Percentiles rank a stretch among this genome's conserved stretches.
Conservation (phyloP, 2,797 vertebrate species). For the Acestrorhynchus altus region DNA sequence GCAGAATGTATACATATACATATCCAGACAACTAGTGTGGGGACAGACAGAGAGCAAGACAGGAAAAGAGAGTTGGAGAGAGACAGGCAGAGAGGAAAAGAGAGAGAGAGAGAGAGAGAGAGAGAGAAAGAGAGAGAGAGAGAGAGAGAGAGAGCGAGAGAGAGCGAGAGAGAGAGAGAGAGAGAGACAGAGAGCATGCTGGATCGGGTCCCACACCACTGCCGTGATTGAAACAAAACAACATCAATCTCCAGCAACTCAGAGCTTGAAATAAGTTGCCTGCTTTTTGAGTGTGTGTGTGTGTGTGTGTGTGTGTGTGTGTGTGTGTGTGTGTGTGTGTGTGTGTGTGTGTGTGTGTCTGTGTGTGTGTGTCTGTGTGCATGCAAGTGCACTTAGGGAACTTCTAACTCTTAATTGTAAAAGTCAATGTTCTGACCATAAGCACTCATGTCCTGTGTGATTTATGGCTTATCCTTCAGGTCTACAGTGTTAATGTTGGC, state of each 20-base stretch:
- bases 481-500: too few relatives aligned
- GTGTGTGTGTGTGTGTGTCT: not conserved
- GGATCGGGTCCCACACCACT: constrained; percentile 69
- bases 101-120: not conserved
- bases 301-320: constrained; percentile 26
- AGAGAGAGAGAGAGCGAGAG: not conserved
- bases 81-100: not conserved
- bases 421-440: not conserved
- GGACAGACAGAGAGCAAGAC: not conserved
- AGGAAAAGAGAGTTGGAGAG: not conserved
- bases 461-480: too few relatives aligned
- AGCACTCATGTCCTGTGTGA: too few relatives aligned
- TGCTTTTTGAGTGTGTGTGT: constrained; percentile 50
- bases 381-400: too few relatives aligned
- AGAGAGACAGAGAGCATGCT: not conserved
- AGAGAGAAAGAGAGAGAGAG: not conserved
- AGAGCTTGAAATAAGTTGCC: constrained; percentile 72
- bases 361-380: not conserved
- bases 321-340: constrained; percentile 12
- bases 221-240: constrained; percentile 79
- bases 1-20: too few relatives aligned
- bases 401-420: not conserved
- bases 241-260: constrained; percentile 73
- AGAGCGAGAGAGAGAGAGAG: not conserved
- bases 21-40: too few relatives aligned